Base-by-base conservation (phyloP, 2,113 vertebrate species). In the Hiodon alosoides region DNA sequence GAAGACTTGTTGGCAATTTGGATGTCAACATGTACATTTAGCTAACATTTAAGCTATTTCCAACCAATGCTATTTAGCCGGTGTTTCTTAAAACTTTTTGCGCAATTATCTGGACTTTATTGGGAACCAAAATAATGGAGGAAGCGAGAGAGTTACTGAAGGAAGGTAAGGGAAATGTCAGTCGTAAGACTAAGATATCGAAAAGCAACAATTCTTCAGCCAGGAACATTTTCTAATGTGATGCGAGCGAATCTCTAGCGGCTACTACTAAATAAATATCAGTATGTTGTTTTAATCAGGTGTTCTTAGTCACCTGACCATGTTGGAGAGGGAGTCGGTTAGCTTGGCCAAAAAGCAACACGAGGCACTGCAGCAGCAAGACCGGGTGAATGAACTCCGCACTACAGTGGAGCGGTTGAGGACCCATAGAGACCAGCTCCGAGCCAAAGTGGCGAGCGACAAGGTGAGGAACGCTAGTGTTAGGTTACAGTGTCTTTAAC, bases 251-350 rank as follows among this genome's bases (percentile, higher is more conserved):
- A 67, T 59, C 3, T 46, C 31, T 7, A 17, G n/a, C n/a, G 8
- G 8, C 6, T 4, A 55, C 67, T 7, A 7, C 31, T 31, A 31
- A 31, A 31, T 31, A 31, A 31, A 31, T 31, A 31, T 31, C 31
- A 31, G 31, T 58, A 4, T 70, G 31, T 11, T 64, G 5, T 71
- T 2, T 72, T 3, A 31, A 31, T 2, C 59, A 90, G 90, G 84
- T 75, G 87, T 90, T 67, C 72, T 91, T 77, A 68, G 62, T 72
- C 86, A 83, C 0, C 66, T 91, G 72, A 77, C 79, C 76, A 51
- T 79, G 58, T 78, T 91, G 80, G 89, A 90, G 50, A 80, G 51
- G 53, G 73, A 46, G 50, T 69, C 68, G 57, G 8, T 69, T 9
- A 16, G 14, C 58, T 51, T 75, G 67, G 60, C 67, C 3, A 78